Percentiles rank a stretch among this genome's conserved stretches.
phyloP scores from a whole-genome alignment of 2,797 vertebrate species.

The Hipposideros larvatus region DNA sequence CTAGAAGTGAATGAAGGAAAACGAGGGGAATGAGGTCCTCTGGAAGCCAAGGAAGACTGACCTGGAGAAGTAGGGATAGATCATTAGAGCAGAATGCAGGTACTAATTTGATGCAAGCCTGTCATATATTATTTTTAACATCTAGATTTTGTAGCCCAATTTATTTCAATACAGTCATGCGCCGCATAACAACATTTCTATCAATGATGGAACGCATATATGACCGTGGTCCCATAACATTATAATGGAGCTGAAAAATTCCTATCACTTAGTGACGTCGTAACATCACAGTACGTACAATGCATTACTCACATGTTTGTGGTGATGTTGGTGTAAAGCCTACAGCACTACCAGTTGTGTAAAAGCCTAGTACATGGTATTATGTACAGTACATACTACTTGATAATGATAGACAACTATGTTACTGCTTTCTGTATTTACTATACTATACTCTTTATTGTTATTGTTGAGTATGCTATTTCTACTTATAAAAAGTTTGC shows the following conservation, averaged over 20 bases:
- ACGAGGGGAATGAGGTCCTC: not conserved
- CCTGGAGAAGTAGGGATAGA: not conserved
- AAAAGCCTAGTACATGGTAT: not conserved
- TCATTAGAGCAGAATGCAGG: not conserved
- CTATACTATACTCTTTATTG: not conserved
- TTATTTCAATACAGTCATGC: not conserved
- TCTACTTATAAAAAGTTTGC: not conserved
- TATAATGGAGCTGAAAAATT: not conserved
- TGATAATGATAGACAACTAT: not conserved
- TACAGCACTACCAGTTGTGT: not conserved
- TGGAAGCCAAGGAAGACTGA: not conserved
- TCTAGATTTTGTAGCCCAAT: not conserved
- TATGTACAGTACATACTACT: not conserved
- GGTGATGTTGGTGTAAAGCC: not conserved
- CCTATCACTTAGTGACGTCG: not conserved
- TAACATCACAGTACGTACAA: no score
- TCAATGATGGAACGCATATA: not conserved
- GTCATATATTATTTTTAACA: not conserved
- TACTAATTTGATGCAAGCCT: not conserved
- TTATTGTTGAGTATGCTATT: not conserved
- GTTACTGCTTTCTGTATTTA: not conserved
- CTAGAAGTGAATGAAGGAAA: not conserved
- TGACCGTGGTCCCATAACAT: not conserved
- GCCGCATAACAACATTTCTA: not conserved
- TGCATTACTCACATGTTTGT: not conserved